A percentile compares a stretch with the other conserved stretches of the same genome.
Evolutionary conservation across 2,113 vertebrate genomes (phyloP).

Genomic region (Hemicordylus capensis): DNA sequence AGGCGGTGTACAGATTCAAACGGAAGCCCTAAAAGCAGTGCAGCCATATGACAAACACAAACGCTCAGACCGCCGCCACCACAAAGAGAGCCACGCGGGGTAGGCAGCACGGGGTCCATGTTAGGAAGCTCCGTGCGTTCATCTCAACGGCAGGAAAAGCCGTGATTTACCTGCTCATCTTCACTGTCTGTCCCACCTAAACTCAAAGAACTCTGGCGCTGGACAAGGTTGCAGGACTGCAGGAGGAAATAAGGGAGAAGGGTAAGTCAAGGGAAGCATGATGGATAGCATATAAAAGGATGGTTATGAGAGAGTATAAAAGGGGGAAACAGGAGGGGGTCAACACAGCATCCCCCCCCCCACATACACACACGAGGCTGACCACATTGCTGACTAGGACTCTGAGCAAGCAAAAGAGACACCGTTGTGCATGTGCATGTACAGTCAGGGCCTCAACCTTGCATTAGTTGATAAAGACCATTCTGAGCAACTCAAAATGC

Average conservation of each 20-base stretch:
- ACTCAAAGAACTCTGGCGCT: constrained; percentile 81
- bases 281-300: constrained; percentile 24
- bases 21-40: too few species aligned
- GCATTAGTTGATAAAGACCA: too few species aligned
- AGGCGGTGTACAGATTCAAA: too few species aligned
- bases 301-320: constrained; percentile 45
- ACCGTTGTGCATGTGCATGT: too few species aligned
- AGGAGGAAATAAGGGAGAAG: constrained; percentile 60
- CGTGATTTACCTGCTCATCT: constrained; percentile 82
- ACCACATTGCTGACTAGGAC: too few species aligned
- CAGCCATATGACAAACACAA: too few species aligned
- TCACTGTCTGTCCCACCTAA: constrained; percentile 84
- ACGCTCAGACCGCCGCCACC: too few species aligned
- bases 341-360: background rate
- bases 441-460: too few species aligned
- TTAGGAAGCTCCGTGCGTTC: background rate
- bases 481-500: too few species aligned
- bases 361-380: background rate
- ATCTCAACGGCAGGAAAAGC: constrained; percentile 47
- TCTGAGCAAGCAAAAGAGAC: background rate
- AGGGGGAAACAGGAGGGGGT: constrained; percentile 45
- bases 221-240: constrained; percentile 71
- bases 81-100: too few species aligned
- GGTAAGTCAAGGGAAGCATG: constrained; percentile 54
- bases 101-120: too few species aligned